A percentile compares a stretch with the other conserved stretches of the same genome.
phyloP scores from a whole-genome alignment of 2,888 invertebrate species.

The Hypsopygia costalis region DNA sequence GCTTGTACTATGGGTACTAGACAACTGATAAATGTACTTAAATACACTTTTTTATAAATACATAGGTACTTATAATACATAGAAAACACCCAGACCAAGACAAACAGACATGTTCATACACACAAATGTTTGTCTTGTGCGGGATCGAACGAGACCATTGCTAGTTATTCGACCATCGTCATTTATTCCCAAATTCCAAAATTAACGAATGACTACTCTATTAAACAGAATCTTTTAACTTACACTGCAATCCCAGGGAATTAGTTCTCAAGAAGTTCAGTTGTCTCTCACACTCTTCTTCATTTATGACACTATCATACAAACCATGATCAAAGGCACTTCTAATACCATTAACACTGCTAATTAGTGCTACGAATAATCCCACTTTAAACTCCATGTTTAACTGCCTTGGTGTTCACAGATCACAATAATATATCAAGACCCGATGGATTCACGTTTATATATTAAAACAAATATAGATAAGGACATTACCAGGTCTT shows the following conservation, averaged over 20 bases:
- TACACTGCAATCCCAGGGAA: conserved; percentile 17
- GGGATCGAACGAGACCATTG: no score
- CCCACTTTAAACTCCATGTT: conserved; percentile 2
- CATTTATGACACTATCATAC: conserved; percentile 16
- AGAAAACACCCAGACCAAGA: no score
- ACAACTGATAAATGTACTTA: no score
- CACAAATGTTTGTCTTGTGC: no score
- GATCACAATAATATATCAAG: neutral
- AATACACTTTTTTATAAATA: no score
- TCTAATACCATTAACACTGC: conserved; percentile 2
- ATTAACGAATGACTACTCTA: no score
- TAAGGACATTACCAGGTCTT: neutral
- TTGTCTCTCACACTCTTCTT: conserved; percentile 14
- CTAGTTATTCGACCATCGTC: no score
- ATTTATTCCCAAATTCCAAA: no score
- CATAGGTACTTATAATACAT: no score
- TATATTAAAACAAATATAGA: neutral
- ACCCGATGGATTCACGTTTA: neutral
- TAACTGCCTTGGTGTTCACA: neutral
- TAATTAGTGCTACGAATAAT: neutral
- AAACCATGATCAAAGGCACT: conserved; percentile 16
- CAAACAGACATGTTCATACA: no score
- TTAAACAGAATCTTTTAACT: no score
- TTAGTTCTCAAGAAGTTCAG: conserved; percentile 14
- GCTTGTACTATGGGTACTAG: no score